Evolutionary conservation across 1,140 invertebrate species (phyloP).

Genomic region (Ctenoplectra terminalis): DNA sequence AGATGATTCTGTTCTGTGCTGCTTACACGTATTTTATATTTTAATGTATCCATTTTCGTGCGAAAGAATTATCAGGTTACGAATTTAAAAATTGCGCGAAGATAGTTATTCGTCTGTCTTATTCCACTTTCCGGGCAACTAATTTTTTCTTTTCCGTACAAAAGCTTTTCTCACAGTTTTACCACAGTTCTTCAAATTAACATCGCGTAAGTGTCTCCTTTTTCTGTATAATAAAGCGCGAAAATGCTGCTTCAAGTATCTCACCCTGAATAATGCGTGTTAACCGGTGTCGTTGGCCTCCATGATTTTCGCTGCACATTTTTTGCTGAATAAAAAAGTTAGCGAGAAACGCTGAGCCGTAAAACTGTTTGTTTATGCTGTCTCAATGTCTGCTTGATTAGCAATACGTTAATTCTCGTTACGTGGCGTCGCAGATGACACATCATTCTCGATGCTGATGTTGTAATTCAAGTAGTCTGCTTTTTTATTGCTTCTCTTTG

Average conservation of each 20-base stretch:
- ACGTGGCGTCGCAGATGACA: not conserved
- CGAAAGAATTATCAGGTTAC: no score
- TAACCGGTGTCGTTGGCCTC: not conserved
- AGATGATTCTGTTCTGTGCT: no score
- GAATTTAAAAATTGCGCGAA: no score
- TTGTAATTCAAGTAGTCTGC: not conserved
- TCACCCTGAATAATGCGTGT: not conserved
- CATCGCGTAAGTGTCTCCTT: not conserved
- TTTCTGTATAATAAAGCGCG: not conserved
- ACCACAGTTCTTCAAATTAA: not conserved
- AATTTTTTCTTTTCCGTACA: not conserved
- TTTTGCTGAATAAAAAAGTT: not conserved
- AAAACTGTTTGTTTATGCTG: conserved; percentile 30
- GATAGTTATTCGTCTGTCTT: not conserved
- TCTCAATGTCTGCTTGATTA: not conserved
- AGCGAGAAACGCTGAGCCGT: not conserved
- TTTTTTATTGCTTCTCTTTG: not conserved
- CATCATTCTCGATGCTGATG: not conserved
- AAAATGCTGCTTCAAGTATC: not conserved
- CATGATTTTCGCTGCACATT: not conserved
- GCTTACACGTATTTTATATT: no score
- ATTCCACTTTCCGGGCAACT: not conserved
- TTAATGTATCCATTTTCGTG: no score
- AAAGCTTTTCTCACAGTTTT: not conserved
- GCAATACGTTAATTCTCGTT: not conserved